A percentile compares a stretch with the other conserved stretches of the same genome.
phyloP scores from a whole-genome alignment of 2,797 vertebrate genomes.

The Mormyrops attenuatus region DNA sequence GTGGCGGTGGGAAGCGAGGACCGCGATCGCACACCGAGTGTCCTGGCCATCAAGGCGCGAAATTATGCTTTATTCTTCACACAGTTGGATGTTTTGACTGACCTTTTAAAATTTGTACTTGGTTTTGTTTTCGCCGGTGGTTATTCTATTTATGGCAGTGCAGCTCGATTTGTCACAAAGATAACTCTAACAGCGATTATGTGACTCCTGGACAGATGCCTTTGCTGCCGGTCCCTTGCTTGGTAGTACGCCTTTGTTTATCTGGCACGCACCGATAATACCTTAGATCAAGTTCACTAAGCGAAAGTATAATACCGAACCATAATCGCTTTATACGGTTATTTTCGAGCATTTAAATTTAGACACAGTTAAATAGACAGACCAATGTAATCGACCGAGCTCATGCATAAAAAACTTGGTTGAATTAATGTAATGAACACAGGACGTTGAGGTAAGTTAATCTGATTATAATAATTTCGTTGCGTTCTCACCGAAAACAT shows the following conservation, averaged over 20 bases:
- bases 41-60: neutral
- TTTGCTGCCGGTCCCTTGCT: neutral
- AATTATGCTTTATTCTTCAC: neutral
- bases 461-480: neutral
- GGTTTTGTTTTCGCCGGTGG: neutral
- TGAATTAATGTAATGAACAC: constrained; percentile 11
- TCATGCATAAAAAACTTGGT: neutral
- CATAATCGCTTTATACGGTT: constrained; percentile 41
- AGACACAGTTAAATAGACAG: constrained; percentile 17
- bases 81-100: neutral
- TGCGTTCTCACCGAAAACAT: neutral
- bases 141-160: neutral
- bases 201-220: neutral
- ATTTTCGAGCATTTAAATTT: constrained; percentile 25
- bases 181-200: neutral
- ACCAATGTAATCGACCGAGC: neutral
- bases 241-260: constrained; percentile 13
- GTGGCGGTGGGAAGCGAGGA: neutral
- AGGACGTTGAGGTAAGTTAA: neutral
- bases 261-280: constrained; percentile 20
- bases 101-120: neutral
- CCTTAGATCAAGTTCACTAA: constrained; percentile 30
- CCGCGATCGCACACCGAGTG: neutral
- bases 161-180: neutral
- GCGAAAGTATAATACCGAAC: constrained; percentile 20